Evolutionary conservation across 2,113 vertebrate genomes (phyloP), one percentile per base, ranked within the genome.

Genomic region (Poeciliopsis prolifica): DNA sequence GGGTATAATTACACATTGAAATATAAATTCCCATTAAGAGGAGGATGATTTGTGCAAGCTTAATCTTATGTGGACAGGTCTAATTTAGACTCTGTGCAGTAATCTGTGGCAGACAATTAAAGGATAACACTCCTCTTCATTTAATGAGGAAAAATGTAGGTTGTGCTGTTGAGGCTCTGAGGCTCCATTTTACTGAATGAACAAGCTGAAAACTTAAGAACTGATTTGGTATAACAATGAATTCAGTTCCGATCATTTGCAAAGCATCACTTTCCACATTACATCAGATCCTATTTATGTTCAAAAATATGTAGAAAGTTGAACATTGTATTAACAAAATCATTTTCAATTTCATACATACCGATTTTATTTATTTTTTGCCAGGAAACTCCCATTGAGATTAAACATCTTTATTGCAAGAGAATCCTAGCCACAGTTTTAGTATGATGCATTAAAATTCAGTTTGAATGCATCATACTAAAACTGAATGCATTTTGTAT

Each of bases 1-100:
- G 63, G 30, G 65, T 83, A 40, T 83, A 88, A 90, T 87, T 87
- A 80, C 75, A 77, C 68, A 74, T 17, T 80, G 19, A 87, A 82
- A 84, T 76, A 80, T 86, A 65, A 64, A 82, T 72, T 76, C 35
- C 44, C 61, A 80, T 81, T 87, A 87, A 69, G 69, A 54, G 74
- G 65, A 72, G 29, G 62, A 82, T 68, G 58, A 37, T 78, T 82
- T 66, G 75, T 14, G 3, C 70, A 72, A 1, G n/a, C 61, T 79
- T 77, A 75, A 75, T 74, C 80, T 62, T 70, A 66, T 64, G 65
- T 58, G 3, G 71, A 74, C 61, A 60, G 66, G 24, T 78, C 87
- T 75, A 61, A 80, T 74, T 81, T 61, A 48, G 33, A 35, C 74
- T 74, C 72, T 42, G 40, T 67, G 54, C 76, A 79, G 77, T 67